A percentile compares a stretch with the other conserved stretches of the same genome.
Evolutionary conservation across 2,888 invertebrate species (phyloP).

Genomic region (Melipona bicolor): DNA sequence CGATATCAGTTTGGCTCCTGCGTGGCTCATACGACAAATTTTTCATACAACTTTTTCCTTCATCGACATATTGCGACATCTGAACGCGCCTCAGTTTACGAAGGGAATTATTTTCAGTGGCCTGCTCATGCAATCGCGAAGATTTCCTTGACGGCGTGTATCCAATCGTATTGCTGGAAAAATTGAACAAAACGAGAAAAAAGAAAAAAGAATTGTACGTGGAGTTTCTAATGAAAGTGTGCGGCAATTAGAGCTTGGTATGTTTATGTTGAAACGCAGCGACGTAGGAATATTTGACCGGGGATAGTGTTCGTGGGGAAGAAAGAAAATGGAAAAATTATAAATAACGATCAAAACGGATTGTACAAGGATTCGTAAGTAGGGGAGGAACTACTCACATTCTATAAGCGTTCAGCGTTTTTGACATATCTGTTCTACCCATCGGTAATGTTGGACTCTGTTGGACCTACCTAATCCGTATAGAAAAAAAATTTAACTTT

Average conservation of each 20-base stretch:
- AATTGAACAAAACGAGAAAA: neutral
- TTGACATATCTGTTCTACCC: constrained; percentile 89
- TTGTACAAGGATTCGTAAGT: constrained; percentile 41
- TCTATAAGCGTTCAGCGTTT: constrained; percentile 95
- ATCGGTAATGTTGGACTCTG: constrained; percentile 78
- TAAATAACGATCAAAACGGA: constrained; percentile 11
- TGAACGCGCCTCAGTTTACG: neutral
- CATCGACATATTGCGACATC: neutral
- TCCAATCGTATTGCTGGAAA: neutral
- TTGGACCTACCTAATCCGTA: constrained; percentile 68
- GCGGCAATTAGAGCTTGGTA: constrained; percentile 41
- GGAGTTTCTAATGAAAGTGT: constrained; percentile 48
- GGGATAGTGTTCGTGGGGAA: neutral
- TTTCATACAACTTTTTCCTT: neutral
- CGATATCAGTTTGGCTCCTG: neutral
- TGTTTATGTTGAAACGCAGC: constrained; percentile 36
- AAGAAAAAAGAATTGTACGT: neutral
- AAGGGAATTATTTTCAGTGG: neutral
- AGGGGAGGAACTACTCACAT: constrained; percentile 88
- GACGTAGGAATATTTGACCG: neutral
- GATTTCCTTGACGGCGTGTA: neutral
- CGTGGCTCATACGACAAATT: constrained; percentile 12
- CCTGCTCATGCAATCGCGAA: neutral
- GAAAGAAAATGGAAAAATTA: neutral
- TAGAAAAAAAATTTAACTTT: constrained; percentile 62